Base-by-base conservation (phyloP, 2,797 vertebrate species). In the Crocidura indochinensis region DNA sequence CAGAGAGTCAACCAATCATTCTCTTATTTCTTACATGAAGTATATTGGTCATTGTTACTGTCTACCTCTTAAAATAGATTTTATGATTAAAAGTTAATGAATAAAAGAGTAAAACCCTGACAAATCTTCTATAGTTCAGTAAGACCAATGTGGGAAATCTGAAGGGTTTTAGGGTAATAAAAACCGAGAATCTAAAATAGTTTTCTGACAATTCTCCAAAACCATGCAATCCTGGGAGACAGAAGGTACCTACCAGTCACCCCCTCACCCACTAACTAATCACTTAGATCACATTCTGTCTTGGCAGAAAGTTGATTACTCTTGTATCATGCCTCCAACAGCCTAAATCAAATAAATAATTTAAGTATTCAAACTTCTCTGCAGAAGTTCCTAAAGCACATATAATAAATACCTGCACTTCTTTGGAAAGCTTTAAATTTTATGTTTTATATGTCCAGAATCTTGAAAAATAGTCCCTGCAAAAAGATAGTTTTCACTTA, bases 81-180 rank as follows among this genome's bases (percentile, higher is more conserved):
- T 69, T 53, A 20, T 11, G 51, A 56, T 60, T 31, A 71, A n/a
- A 68, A 29, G 27, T 8, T 26, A 65, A 27, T 27, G 26, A 65
- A 65, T 27, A 26, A 26, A 17, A 26, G 26, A 65, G 27, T 65
- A 65, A 82, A 91, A 67, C 27, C 20, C 3, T 56, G 4, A 11
- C 24, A 62, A 64, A 24, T 60, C 72, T 84, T 69, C 20, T 3
- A 15, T 26, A 46, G 8, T 72, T 26, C 26, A 27, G 3, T 1
- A 68, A 83, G 72, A 71, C 62, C 47, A 76, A 64, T 60, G 68
- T 29, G 31, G 24, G 77, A 83, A 31, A 51, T 62, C 72, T 53
- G 88, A 87, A 83, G 53, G 46, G 60, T 73, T 24, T 46, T 91
- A 71, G 10, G 46, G 69, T 86, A 68, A 81, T 72, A 79, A 91